Evolutionary conservation across 2,888 invertebrate species (phyloP).

Genomic region (Nezara viridula): DNA sequence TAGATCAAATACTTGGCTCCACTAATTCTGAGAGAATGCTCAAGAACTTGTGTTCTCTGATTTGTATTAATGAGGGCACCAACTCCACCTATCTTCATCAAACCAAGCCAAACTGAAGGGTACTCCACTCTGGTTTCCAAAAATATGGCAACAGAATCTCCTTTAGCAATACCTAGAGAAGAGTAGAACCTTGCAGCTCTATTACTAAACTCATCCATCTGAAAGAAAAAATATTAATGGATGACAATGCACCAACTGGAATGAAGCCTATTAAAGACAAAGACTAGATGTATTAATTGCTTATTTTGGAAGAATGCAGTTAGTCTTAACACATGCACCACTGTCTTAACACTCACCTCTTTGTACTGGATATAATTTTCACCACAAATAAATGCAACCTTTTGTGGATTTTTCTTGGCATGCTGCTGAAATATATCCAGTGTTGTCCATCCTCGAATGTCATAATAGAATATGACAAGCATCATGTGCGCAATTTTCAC

Average conservation of each 20-base stretch:
- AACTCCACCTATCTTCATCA: conserved; percentile 72
- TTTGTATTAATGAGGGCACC: conserved; percentile 76
- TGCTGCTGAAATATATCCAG: conserved; percentile 32
- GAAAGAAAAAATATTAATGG: conserved; percentile 57
- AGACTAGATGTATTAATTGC: background rate
- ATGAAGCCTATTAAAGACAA: background rate
- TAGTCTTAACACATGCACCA: background rate
- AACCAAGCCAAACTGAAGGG: conserved; percentile 75
- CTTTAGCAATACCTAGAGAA: conserved; percentile 68
- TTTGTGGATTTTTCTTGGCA: conserved; percentile 69
- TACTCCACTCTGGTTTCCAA: conserved; percentile 75
- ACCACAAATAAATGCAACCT: conserved; percentile 71
- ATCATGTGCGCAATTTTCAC: conserved; percentile 42
- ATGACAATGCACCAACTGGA: background rate
- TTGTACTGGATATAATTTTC: conserved; percentile 71
- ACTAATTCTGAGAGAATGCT: conserved; percentile 73
- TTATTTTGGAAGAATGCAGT: background rate
- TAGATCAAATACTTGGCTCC: conserved; percentile 72
- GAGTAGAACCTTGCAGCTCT: conserved; percentile 86
- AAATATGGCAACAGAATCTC: conserved; percentile 74
- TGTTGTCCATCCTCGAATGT: conserved; percentile 67
- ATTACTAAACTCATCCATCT: conserved; percentile 90
- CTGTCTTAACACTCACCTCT: conserved; percentile 68
- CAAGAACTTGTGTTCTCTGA: conserved; percentile 71
- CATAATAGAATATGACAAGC: conserved; percentile 49